Evolutionary conservation across 2,113 vertebrate genomes (phyloP).

Genomic region (Alectura lathami): DNA sequence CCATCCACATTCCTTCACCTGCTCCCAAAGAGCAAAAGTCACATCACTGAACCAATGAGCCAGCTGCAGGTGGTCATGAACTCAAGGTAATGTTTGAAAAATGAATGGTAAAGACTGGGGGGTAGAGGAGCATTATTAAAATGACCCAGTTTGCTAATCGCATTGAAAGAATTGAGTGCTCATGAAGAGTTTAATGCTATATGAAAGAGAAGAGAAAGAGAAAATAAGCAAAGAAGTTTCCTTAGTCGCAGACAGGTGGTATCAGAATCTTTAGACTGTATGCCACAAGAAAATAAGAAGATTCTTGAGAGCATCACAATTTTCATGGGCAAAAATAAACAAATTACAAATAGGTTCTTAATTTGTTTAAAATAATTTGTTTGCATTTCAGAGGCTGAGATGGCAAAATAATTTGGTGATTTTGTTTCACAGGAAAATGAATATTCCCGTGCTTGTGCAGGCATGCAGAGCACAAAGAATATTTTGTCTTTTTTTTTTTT

Average conservation of each 20-base stretch:
- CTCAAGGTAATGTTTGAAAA: not conserved
- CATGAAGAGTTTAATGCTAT: no score
- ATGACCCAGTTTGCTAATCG: not conserved
- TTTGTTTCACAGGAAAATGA: not conserved
- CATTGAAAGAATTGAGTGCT: not conserved
- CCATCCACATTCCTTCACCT: not conserved
- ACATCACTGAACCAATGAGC: not conserved
- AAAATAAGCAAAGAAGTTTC: not conserved
- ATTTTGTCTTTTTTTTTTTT: not conserved
- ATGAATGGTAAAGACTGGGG: not conserved
- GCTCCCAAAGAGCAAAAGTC: not conserved
- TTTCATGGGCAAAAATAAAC: not conserved
- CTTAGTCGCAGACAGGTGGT: not conserved
- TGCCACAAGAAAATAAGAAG: not conserved
- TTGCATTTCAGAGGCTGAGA: not conserved
- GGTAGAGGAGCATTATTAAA: not conserved
- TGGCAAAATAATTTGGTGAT: not conserved
- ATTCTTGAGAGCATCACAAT: not conserved
- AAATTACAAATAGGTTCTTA: not conserved
- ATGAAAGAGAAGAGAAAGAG: not conserved
- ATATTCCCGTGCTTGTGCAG: not conserved
- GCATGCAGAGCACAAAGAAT: not conserved
- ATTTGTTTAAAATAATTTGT: not conserved
- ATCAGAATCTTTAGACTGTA: not conserved
- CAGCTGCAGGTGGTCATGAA: not conserved